Conservation (phyloP, 2,113 vertebrate species). For the Barbus barbus region DNA sequence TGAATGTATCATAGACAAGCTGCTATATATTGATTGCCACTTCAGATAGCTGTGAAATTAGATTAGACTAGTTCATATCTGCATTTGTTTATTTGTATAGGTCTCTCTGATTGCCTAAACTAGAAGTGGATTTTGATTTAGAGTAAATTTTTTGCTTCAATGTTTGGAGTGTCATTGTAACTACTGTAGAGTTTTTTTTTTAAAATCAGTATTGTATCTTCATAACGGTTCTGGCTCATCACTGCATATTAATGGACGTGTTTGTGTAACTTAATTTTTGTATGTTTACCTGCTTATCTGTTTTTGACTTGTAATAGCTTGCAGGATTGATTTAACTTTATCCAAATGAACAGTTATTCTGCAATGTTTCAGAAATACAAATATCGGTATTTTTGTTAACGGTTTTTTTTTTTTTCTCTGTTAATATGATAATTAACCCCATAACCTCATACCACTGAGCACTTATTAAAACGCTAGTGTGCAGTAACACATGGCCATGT, state of each 20-base stretch:
- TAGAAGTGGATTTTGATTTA: constrained; percentile 87
- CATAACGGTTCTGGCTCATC: constrained; percentile 91
- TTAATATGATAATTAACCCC: constrained; percentile 35
- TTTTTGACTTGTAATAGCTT: constrained; percentile 94
- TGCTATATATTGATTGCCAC: constrained; percentile 99
- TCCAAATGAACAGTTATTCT: constrained; percentile 66
- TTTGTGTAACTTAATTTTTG: constrained; percentile 85
- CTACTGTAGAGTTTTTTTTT: constrained; percentile 92
- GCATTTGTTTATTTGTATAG: constrained; percentile 94
- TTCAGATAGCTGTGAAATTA: constrained; percentile 99
- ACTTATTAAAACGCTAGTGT: constrained; percentile 14
- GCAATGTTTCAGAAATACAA: constrained; percentile 11
- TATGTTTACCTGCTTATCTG: constrained; percentile 90
- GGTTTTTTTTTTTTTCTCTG: background rate
- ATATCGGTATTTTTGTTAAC: background rate
- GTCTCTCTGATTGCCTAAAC: constrained; percentile 95
- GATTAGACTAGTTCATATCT: constrained; percentile 86
- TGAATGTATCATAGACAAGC: constrained; percentile 99
- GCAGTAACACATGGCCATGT: background rate
- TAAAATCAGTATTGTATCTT: constrained; percentile 99
- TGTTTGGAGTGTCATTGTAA: constrained; percentile 98
- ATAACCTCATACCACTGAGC: constrained; percentile 24
- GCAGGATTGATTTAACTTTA: constrained; percentile 95
- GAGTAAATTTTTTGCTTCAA: constrained; percentile 78
- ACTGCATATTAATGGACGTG: constrained; percentile 96